Base-by-base conservation (phyloP, 53 echinoderm and acorn worm species). In the Mesocentrotus franciscanus region DNA sequence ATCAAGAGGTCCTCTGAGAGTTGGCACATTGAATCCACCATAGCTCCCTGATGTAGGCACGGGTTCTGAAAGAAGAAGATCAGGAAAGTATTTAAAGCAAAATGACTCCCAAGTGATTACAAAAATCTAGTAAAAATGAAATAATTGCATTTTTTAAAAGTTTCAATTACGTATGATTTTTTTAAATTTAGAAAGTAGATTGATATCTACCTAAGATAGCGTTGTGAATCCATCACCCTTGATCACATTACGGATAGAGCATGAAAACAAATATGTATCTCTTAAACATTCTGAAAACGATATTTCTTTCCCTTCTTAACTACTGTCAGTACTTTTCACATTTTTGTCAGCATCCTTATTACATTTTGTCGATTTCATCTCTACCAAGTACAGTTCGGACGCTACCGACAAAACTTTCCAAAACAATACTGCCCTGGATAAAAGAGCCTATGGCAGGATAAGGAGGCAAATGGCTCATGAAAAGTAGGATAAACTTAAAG, bases 1-100 rank as follows among this genome's bases (percentile, higher is more conserved):
- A 2, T 97, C 90, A 85, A 97, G 98, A 16, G 98, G 95, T 4
- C 97, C 95, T n/a, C 97, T 89, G 6, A 81, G 89, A 93, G 95
- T 26, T 27, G 96, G 95, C 61, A 96, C 66, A 60, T 95, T 96
- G 95, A 95, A 96, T 71, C 96, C 91, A 29, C 95, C 97, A 89
- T 97, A 97, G 91, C 74, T 92, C 66, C 94, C 56, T 26, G 95
- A 94, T 68, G 87, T 66, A 55, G 95, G 87, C 71, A 94, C 95
- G 49, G 85, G 34, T 56, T 94, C 95, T 87, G 29, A 55, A 35
- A 36, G 1, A 18, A 81, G 5, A 39, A 81, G 7, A 76, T 33
- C 10, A 15, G 39, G 39, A 39, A 39, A n/a, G 33, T 72, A 62
- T 62, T 16, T 16, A 9, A 16, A 61, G 62, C 0, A 1, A 62